Conservation (phyloP, 2,888 invertebrate genomes). For the Stratiomys singularior region DNA sequence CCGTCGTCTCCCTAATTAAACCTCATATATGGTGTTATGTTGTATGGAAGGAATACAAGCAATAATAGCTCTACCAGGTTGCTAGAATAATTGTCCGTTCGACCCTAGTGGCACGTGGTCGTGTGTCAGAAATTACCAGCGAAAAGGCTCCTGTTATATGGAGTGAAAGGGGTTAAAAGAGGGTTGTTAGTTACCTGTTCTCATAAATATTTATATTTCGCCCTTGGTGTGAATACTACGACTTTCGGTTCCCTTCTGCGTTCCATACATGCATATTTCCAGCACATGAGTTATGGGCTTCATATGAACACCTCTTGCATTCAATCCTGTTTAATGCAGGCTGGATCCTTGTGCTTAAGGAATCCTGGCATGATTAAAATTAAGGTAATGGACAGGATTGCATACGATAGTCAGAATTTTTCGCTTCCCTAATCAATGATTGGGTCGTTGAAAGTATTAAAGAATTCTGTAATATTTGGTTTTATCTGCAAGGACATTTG, state of each 20-base stretch:
- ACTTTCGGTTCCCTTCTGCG: background rate
- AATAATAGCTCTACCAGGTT: background rate
- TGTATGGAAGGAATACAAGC: background rate
- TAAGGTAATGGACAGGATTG: too few relatives aligned
- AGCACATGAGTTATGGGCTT: background rate
- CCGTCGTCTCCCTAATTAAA: background rate
- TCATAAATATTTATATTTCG: slow-evolving; percentile 50
- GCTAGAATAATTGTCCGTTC: slow-evolving; percentile 3
- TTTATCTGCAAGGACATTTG: too few relatives aligned
- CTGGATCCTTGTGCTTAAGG: too few relatives aligned
- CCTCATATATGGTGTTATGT: background rate
- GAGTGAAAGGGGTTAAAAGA: slow-evolving; percentile 44
- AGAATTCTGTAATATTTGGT: too few relatives aligned
- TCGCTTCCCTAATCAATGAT: too few relatives aligned
- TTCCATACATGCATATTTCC: slow-evolving; percentile 14
- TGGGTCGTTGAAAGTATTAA: too few relatives aligned
- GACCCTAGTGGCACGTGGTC: background rate
- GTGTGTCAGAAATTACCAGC: background rate
- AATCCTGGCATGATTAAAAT: too few relatives aligned
- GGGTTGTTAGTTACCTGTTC: slow-evolving; percentile 46
- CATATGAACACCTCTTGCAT: too few relatives aligned
- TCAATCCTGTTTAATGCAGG: too few relatives aligned
- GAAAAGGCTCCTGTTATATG: background rate
- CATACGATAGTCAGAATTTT: too few relatives aligned
- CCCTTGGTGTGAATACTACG: slow-evolving; percentile 42